Base-by-base conservation (phyloP, 2,113 vertebrate genomes). In the Urocitellus parryii region DNA sequence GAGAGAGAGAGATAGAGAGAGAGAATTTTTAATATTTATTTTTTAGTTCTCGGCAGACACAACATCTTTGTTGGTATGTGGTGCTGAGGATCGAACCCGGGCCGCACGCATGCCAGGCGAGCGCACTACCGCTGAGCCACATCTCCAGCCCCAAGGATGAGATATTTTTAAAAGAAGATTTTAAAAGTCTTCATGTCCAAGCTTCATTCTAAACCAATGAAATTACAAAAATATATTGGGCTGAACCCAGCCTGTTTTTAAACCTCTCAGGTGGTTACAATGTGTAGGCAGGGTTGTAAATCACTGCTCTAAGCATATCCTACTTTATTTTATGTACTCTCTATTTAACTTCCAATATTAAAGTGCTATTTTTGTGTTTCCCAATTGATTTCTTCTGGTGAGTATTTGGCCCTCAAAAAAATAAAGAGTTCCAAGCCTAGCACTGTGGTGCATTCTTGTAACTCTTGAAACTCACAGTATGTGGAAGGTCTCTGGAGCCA, bases 321-420 rank as follows among this genome's bases (percentile, higher is more conserved):
- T 0, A 0, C n/a, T 45, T 65, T 25, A 10, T 27, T 39, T 48
- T n/a, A 4, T 1, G 0, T 5, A 8, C 29, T 22, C 39, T 8
- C 76, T 4, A 12, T 34, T 37, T 29, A 9, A 12, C 20, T 70
- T 24, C 67, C 63, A n/a, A 24, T 39, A 13, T 76, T 29, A 13
- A 73, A 34, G 16, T 7, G 27, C 4, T 29, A 0, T n/a, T 80
- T 74, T 24, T 10, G 1, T 20, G 48, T 56, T 72, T 83, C 56
- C 20, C 25, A 77, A 2, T 6, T 12, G 63, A 24, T 39, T 95
- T 76, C 70, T 25, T 83, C 32, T 17, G 34, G 63, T 18, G 29
- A 79, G 27, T 6, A 2, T 82, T 78, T 67, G 77, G 20, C 18
- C 34, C 56, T 63, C 18, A 3, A 32, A 17, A 29, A 84, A 39